Percentiles rank a stretch among this genome's conserved stretches.
Conservation (phyloP, 2,888 invertebrate genomes). For the Microchrysa polita region DNA sequence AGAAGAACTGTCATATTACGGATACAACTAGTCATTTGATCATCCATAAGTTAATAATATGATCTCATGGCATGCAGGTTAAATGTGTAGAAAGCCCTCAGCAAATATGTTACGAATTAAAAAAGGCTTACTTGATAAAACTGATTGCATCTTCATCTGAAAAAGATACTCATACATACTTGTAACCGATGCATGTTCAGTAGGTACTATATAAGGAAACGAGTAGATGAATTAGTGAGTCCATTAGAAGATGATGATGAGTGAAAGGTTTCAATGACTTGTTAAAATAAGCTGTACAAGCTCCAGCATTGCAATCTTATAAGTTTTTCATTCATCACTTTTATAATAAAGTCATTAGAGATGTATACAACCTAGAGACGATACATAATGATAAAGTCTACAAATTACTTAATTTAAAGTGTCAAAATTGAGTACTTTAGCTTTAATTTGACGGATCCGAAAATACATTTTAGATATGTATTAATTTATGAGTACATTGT, state of each 20-base stretch:
- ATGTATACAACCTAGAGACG: not conserved
- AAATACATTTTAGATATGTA: too few species aligned
- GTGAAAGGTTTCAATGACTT: slow-evolving; percentile 19
- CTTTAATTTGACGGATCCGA: too few species aligned
- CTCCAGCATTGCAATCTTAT: not conserved
- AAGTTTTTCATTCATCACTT: slow-evolving; percentile 11
- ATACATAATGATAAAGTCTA: not conserved
- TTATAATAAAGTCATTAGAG: slow-evolving; percentile 10
- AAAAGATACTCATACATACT: not conserved
- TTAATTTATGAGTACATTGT: too few species aligned
- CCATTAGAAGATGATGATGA: not conserved
- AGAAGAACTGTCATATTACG: too few species aligned
- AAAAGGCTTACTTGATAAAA: not conserved
- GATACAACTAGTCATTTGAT: too few species aligned
- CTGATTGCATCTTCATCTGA: not conserved
- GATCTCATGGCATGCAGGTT: too few species aligned
- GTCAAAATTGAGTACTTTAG: too few species aligned
- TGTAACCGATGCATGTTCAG: not conserved
- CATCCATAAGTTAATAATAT: too few species aligned
- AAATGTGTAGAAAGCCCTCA: too few species aligned
- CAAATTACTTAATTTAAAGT: too few species aligned
- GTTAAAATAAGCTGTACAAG: slow-evolving; percentile 8
- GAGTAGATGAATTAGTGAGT: too few species aligned
- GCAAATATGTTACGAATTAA: not conserved
- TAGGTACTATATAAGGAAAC: not conserved